Percentiles rank a stretch among this genome's conserved stretches.
phyloP scores from a whole-genome alignment of 2,113 vertebrate species.

The Larimichthys crocea region DNA sequence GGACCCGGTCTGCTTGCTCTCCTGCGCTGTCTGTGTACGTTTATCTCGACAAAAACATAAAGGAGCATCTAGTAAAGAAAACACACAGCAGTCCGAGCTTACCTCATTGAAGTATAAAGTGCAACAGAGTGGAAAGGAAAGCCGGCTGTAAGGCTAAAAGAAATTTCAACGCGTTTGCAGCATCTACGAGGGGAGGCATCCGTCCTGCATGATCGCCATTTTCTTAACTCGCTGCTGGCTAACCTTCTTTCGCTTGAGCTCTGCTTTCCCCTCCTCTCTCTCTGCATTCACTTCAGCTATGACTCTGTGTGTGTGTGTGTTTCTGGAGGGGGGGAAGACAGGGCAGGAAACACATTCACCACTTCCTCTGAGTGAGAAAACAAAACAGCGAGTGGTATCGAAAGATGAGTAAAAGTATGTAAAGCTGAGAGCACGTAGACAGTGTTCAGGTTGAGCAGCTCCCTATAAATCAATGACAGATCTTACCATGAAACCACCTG shows the following conservation, averaged over 20 bases:
- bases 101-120: constrained; percentile 95
- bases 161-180: constrained; percentile 85
- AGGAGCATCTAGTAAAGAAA: not conserved
- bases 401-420: constrained; percentile 5
- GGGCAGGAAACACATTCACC: constrained; percentile 78
- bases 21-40: not conserved
- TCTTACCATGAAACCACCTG: too few species aligned
- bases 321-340: constrained; percentile 6
- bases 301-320: constrained; percentile 20
- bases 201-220: constrained; percentile 91
- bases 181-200: constrained; percentile 87
- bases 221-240: constrained; percentile 85
- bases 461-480: not conserved
- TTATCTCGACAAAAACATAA: constrained; percentile 29
- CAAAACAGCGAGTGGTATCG: constrained; percentile 38
- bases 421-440: not conserved
- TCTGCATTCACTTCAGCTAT: constrained; percentile 41
- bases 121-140: constrained; percentile 88
- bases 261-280: constrained; percentile 72
- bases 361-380: constrained; percentile 79
- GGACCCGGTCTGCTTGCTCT: constrained; percentile 36
- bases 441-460: not conserved
- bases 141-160: constrained; percentile 86
- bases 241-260: constrained; percentile 77
- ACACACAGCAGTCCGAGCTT: constrained; percentile 42